Base-by-base conservation (phyloP, 2,888 invertebrate species). In the Coelinius sp. region DNA sequence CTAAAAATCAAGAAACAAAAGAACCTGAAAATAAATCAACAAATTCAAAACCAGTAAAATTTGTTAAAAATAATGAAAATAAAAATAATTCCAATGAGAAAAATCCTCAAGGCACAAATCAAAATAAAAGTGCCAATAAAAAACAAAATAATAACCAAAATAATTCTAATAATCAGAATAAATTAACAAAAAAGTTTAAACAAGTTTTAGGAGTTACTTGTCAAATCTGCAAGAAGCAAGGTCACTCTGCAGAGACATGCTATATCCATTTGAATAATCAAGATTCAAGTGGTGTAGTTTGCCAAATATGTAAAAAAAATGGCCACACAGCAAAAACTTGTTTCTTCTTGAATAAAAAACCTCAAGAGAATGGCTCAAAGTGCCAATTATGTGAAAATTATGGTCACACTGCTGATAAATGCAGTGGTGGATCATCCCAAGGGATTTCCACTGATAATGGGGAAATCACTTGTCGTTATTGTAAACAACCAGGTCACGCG, bases 291-390 rank as follows among this genome's bases (percentile, higher is more conserved):
- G n/a, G n/a, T 14, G n/a, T 44, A 1, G n/a, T 6, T 44, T 44
- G 63, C 20, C 70, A 70, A 63, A 49, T 70, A 12, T 70, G 70
- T 2, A 8, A 63, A 12, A 49, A 52, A 46, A 31, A 12, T 3
- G 53, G 53, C 14, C 70, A 70, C 46, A 17, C 69, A 1, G 69
- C 69, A 24, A 69, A 62, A 46, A 20, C 17, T 3, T 69, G 69
- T 14, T 52, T 22, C 12, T 31, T 10, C 0, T 25, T 10, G 12
- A 49, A 49, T 12, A 27, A 27, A 24, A 65, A 46, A 2, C 12
- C 44, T 6, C n/a, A 65, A 46, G 20, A 1, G 27, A 68, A 56
- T 20, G 0, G 10, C 2, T 5, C 22, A 0, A 68, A 53, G 20
- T 56, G 68, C 17, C 56, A 68, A 14, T 53, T 68, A 24, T 68